phyloP scores from a whole-genome alignment of 2,797 vertebrate genomes.

The Tamandua tetradactyla region DNA sequence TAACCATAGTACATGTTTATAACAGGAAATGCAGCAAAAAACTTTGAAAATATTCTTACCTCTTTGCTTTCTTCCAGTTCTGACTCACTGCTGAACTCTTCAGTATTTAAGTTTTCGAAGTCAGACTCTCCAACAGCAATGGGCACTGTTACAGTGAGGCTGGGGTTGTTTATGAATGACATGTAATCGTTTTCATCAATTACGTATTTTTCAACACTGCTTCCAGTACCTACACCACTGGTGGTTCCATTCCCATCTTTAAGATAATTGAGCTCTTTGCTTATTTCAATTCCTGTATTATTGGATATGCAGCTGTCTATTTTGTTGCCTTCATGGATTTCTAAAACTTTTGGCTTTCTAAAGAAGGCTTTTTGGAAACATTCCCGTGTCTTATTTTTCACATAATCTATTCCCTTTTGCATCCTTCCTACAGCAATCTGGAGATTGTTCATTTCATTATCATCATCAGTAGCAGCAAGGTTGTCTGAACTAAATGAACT shows the following conservation, averaged over 20 bases:
- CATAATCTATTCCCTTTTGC: slow-evolving; percentile 88
- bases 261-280: slow-evolving; percentile 91
- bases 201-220: slow-evolving; percentile 92
- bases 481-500: slow-evolving; percentile 99
- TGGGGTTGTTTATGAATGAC: slow-evolving; percentile 95
- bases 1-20: neutral
- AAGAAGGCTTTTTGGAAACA: slow-evolving; percentile 88
- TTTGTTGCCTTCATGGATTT: slow-evolving; percentile 92
- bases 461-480: slow-evolving; percentile 90
- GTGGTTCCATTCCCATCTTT: slow-evolving; percentile 92
- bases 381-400: slow-evolving; percentile 87
- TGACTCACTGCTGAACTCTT: slow-evolving; percentile 96
- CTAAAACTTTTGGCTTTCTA: slow-evolving; percentile 86
- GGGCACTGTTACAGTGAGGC: slow-evolving; percentile 94
- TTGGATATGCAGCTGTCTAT: slow-evolving; percentile 92
- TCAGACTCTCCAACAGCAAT: slow-evolving; percentile 97
- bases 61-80: slow-evolving; percentile 91
- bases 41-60: slow-evolving; percentile 85
- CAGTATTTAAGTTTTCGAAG: slow-evolving; percentile 96
- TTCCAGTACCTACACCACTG: slow-evolving; percentile 91
- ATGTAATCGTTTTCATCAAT: slow-evolving; percentile 92
- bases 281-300: slow-evolving; percentile 92
- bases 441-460: slow-evolving; percentile 95
- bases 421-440: slow-evolving; percentile 94
- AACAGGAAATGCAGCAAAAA: neutral